These are phyloP conservation scores for Syrphus vitripennis DNA, from an alignment of 2,888 invertebrate species.

Conservation along the genomic window DNA sequence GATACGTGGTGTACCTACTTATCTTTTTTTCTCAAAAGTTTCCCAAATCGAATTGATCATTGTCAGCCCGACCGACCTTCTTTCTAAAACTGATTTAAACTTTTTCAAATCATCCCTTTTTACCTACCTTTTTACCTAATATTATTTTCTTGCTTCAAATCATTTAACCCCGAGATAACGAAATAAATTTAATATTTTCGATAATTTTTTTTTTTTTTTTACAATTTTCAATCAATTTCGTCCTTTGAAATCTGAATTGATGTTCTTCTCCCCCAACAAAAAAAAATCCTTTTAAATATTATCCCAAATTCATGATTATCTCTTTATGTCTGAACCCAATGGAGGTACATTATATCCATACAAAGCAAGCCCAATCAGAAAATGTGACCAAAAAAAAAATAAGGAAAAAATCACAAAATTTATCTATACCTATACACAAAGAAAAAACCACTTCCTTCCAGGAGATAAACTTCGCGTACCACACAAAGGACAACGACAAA, in stretches of 20 bases:
- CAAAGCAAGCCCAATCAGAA: neutral
- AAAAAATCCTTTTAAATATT: constrained; percentile 51
- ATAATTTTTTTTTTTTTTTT: constrained; percentile 67
- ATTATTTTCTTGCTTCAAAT: constrained; percentile 33
- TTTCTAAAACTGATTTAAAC: neutral
- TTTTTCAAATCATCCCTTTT: constrained; percentile 1
- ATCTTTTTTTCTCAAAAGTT: neutral
- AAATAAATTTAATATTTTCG: constrained; percentile 58
- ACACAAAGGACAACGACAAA: constrained; percentile 48
- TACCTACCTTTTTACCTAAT: constrained; percentile 22
- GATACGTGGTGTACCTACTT: neutral
- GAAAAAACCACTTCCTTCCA: constrained; percentile 69
- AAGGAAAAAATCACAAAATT: constrained; percentile 20
- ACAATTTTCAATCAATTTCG: constrained; percentile 67
- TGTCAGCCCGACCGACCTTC: constrained; percentile 43
- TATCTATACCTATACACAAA: constrained; percentile 41
- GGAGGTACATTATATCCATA: neutral
- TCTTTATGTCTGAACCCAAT: constrained; percentile 27
- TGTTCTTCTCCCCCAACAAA: neutral
- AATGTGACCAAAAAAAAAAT: constrained; percentile 5
- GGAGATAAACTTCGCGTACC: constrained; percentile 58
- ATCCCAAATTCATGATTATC: constrained; percentile 54
- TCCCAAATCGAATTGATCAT: constrained; percentile 44
- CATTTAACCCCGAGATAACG: constrained; percentile 55
- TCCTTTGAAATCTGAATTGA: constrained; percentile 46